Evolutionary conservation across 2,113 vertebrate species (phyloP).

Genomic region (Indicator indicator): DNA sequence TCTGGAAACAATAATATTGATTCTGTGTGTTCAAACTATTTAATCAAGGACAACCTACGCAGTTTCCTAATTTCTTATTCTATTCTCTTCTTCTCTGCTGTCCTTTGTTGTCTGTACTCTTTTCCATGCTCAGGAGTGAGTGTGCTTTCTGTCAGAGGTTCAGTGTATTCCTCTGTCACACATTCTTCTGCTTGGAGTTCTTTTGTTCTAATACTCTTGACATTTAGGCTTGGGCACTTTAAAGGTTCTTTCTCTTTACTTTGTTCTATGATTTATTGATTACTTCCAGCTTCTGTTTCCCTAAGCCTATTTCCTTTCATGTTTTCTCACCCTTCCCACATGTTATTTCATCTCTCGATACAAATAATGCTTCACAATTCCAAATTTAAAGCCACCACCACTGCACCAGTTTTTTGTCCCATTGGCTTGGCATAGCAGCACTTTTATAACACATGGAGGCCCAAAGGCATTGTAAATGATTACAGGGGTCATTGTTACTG

Average conservation of each 20-base stretch:
- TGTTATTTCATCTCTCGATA: slow-evolving; percentile 52
- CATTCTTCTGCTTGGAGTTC: slow-evolving; percentile 26
- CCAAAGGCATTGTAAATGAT: slow-evolving; percentile 35
- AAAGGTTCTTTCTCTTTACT: slow-evolving; percentile 73
- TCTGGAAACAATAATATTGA: not conserved
- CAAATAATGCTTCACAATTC: slow-evolving; percentile 45
- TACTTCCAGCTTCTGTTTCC: slow-evolving; percentile 67
- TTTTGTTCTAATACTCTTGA: slow-evolving; percentile 75
- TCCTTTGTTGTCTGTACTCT: not conserved
- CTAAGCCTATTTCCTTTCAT: slow-evolving; percentile 50
- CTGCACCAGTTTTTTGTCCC: slow-evolving; percentile 17
- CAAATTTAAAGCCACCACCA: slow-evolving; percentile 11
- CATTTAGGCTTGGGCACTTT: slow-evolving; percentile 68
- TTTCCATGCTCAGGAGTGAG: not conserved
- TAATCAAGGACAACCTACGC: not conserved
- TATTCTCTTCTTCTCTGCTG: not conserved
- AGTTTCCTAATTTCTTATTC: not conserved
- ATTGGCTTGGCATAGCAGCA: not conserved
- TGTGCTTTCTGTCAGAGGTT: slow-evolving; percentile 23
- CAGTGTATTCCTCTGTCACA: slow-evolving; percentile 16
- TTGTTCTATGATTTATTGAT: slow-evolving; percentile 72
- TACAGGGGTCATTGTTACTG: slow-evolving; percentile 37
- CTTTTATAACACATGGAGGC: not conserved
- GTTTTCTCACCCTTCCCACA: slow-evolving; percentile 39
- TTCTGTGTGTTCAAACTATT: not conserved